Evolutionary conservation across 2,888 invertebrate genomes (phyloP), one percentile per base, ranked within the genome.

Genomic region (Antheraea yamamai): DNA sequence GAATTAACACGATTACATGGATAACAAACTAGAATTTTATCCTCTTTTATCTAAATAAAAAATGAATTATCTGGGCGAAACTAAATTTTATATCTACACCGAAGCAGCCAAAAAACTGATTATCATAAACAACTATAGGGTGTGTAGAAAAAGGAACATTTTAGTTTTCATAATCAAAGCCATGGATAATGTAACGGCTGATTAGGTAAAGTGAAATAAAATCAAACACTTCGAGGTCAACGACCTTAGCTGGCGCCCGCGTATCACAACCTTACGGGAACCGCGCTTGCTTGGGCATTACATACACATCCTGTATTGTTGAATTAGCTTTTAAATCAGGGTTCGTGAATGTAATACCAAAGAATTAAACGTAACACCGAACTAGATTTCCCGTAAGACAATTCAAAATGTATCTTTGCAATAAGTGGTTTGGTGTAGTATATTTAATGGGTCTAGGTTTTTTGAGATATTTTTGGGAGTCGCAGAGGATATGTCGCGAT

Each of bases 211-310:
- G 30, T 30, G 30, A 30, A 61, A 26, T 64, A 64, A 64, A 26
- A 12, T 2, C 64, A 64, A 64, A 26, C 26, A 12, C 26, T 26
- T 66, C 35, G 70, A n/a, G 70, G 70, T 4, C 70, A 70, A 70
- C 39, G 75, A 81, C 82, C 76, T 76, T 84, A 82, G 83, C 84
- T 85, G 81, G 78, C 80, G 78, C 78, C 77, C 78, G 76, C 77
- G 78, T 77, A 83, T 80, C 83, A 80, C 80, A 81, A 39, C 78
- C 78, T 81, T 75, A 79, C 77, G 77, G 83, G 84, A 84, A 83
- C 82, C 81, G 78, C 82, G 84, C 82, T 80, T 83, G 83, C 81
- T 79, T 78, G 79, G 75, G 75, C 77, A 73, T 75, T 23, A 71
- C 64, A 66, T 14, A 66, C 30, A 30, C 30, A 66, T 66, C 64